Evolutionary conservation across 2,888 invertebrate species (phyloP), one percentile per base, ranked within the genome.

Genomic region (Nudaria mundana): DNA sequence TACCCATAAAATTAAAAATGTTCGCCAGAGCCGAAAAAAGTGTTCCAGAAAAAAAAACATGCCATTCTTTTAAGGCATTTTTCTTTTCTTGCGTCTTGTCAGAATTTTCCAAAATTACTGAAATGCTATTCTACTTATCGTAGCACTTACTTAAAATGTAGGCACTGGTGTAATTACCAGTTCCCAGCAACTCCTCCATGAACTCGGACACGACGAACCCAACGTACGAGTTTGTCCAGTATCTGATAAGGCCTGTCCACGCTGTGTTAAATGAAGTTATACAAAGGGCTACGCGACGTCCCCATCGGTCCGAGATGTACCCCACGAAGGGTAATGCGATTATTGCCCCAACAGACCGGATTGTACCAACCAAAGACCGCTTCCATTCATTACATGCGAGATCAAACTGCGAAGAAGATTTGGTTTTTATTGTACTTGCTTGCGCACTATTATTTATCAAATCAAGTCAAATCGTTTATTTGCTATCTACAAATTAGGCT

Each of bases 361-460:
- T 88, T 5, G 94, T 94, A 0, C 95, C 95, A 31, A 94, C 92
- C 55, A 94, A 78, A 0, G 94, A 91, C 16, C 95, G 83, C 49
- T 91, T 92, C 94, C 94, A 95, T 87, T 86, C 89, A 30, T 92
- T 90, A 54, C 94, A 94, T 0, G 91, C 91, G 43, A 94, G 66
- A 42, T 79, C 77, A 69, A 92, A 93, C 93, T 94, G 54, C 7
- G 25, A 8, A 35, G 8, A 28, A 28, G n/a, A n/a, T n/a, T 18
- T 18, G 18, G 3, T 18, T 18, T 18, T 18, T 18, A 18, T 18
- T 18, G n/a, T n/a, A n/a, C n/a, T n/a, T n/a, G n/a, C n/a, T n/a
- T n/a, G n/a, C n/a, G n/a, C n/a, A n/a, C n/a, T n/a, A n/a, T n/a
- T n/a, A n/a, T n/a, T n/a, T n/a, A n/a, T n/a, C n/a, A n/a, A n/a